These are phyloP conservation scores for Gymnoscelis rufifasciata DNA, from an alignment of 2,888 invertebrate genomes.

Conservation along the genomic window DNA sequence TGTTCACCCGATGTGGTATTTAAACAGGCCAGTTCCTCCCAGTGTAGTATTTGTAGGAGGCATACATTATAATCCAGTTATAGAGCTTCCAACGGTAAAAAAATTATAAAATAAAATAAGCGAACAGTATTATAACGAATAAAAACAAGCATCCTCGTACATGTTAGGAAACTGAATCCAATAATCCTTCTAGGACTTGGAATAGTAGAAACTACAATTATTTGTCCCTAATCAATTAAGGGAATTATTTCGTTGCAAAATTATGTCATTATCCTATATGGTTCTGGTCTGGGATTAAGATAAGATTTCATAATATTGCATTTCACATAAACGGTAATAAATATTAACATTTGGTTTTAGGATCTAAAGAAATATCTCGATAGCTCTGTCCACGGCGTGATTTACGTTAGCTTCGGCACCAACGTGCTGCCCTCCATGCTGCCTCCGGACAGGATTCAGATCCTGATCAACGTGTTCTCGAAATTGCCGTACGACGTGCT, in stretches of 20 bases:
- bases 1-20: constrained; percentile 48
- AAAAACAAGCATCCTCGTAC: no score
- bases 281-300: no score
- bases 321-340: no score
- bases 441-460: constrained; percentile 40
- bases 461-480: constrained; percentile 50
- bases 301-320: neutral
- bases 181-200: no score
- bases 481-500: constrained; percentile 57
- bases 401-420: constrained; percentile 66
- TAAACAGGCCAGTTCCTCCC: constrained; percentile 52
- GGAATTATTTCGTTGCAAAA: no score
- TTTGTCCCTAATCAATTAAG: no score
- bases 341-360: constrained; percentile 28
- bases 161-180: no score
- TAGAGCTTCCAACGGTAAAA: constrained; percentile 3
- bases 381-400: constrained; percentile 53
- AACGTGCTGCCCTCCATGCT: constrained; percentile 47
- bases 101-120: no score
- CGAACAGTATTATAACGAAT: no score
- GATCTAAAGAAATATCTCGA: constrained; percentile 53
- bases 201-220: no score
- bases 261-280: no score
- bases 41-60: constrained; percentile 27
- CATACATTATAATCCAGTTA: neutral